Evolutionary conservation across 1,140 invertebrate species (phyloP).

Genomic region (Drosophila virilis): DNA sequence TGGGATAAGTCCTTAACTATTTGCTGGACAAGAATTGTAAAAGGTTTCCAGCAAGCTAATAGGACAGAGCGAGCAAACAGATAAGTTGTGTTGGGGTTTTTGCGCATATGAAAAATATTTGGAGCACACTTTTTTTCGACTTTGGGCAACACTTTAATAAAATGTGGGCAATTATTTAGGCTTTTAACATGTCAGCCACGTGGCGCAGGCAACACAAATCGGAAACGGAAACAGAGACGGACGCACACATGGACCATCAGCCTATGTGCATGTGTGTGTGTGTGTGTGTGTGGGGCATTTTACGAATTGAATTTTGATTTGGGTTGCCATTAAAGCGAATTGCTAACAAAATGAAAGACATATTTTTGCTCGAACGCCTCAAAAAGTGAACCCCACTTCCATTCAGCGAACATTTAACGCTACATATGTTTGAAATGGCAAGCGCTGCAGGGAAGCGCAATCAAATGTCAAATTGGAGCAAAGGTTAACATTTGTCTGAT

Average conservation of each 20-base stretch:
- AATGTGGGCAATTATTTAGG: slow-evolving; percentile 70
- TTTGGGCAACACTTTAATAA: slow-evolving; percentile 47
- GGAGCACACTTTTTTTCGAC: neutral
- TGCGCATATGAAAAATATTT: neutral
- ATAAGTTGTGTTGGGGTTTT: slow-evolving; percentile 1
- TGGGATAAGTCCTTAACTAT: slow-evolving; percentile 8
- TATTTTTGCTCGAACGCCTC: slow-evolving; percentile 13
- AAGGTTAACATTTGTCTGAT: slow-evolving; percentile 19
- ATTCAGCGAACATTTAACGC: slow-evolving; percentile 9
- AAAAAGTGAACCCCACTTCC: neutral
- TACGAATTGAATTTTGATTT: slow-evolving; percentile 70
- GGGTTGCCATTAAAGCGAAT: slow-evolving; percentile 43
- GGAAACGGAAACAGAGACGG: slow-evolving; percentile 59
- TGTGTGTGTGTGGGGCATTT: slow-evolving; percentile 4
- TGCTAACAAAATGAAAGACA: slow-evolving; percentile 25
- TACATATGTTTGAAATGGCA: slow-evolving; percentile 3
- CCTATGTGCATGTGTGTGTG: neutral
- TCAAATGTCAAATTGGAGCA: slow-evolving; percentile 7
- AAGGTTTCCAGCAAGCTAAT: slow-evolving; percentile 9
- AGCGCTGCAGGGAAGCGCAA: neutral
- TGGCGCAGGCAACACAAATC: slow-evolving; percentile 60
- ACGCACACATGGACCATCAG: slow-evolving; percentile 1
- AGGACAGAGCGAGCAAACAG: neutral
- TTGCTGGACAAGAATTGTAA: neutral
- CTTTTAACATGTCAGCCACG: slow-evolving; percentile 75